These are phyloP conservation scores for Cephus spinipes DNA, from an alignment of 2,888 invertebrate genomes.

Conservation along the genomic window DNA sequence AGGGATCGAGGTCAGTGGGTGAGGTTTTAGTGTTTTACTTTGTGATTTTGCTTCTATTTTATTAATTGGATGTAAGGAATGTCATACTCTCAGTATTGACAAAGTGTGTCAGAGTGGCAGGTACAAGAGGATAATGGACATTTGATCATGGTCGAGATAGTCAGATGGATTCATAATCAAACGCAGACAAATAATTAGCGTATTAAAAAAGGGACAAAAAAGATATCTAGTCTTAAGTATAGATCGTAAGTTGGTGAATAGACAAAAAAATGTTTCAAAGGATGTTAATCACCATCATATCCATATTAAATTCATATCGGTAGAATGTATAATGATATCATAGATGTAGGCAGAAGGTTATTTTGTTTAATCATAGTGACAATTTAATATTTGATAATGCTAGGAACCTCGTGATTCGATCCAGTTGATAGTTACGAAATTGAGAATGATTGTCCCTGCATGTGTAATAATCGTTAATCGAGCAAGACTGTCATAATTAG, in stretches of 20 bases:
- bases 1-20: not conserved
- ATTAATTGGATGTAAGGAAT: not conserved
- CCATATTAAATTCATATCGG: conserved; percentile 32
- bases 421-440: not conserved
- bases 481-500: not conserved
- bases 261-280: not conserved
- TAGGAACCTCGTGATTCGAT: not conserved
- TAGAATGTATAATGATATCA: conserved; percentile 18
- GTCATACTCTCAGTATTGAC: not conserved
- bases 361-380: conserved; percentile 18
- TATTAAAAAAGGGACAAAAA: conserved; percentile 52
- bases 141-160: not conserved
- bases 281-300: conserved; percentile 23
- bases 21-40: not conserved
- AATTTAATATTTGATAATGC: conserved; percentile 16
- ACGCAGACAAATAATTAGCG: conserved; percentile 64
- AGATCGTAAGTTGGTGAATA: not conserved
- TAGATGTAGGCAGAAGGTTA: not conserved
- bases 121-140: not conserved
- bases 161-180: conserved; percentile 47
- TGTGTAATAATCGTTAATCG: not conserved
- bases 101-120: not conserved
- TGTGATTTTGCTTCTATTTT: not conserved
- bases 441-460: not conserved
- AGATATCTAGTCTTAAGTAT: not conserved